Percentiles rank a stretch among this genome's conserved stretches.
Conservation (phyloP, 1,140 invertebrate species). For the Pseudoatta argentina region DNA sequence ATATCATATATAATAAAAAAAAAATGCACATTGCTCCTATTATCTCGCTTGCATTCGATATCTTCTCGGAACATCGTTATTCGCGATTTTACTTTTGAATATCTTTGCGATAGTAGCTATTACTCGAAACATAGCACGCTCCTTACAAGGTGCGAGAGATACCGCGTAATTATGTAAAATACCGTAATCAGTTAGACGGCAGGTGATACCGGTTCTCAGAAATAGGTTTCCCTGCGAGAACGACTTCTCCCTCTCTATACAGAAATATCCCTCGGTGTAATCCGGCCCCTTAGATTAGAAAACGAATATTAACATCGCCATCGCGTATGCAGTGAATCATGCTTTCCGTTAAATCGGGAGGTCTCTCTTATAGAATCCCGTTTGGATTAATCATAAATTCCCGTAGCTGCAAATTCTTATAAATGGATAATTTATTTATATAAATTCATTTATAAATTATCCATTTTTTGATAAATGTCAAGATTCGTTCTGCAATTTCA, state of each 20-base stretch:
- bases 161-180: slow-evolving; percentile 43
- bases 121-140: slow-evolving; percentile 4
- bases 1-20: slow-evolving; percentile 10
- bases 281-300: background rate
- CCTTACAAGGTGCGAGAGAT: slow-evolving; percentile 1
- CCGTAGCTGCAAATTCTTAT: background rate
- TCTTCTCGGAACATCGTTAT: background rate
- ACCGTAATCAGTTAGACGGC: slow-evolving; percentile 49
- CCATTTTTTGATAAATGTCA: slow-evolving; percentile 15
- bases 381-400: slow-evolving; percentile 16
- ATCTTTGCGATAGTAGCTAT: slow-evolving; percentile 5
- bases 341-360: slow-evolving; percentile 23
- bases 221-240: slow-evolving; percentile 29
- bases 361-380: background rate
- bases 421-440: no score
- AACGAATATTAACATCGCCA: slow-evolving; percentile 31
- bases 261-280: slow-evolving; percentile 14
- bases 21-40: slow-evolving; percentile 4
- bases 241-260: background rate
- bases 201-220: slow-evolving; percentile 41
- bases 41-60: slow-evolving; percentile 14
- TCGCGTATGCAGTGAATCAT: slow-evolving; percentile 3
- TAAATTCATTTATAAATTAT: slow-evolving; percentile 12
- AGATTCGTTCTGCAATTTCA: background rate
- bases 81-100: background rate